A percentile compares a stretch with the other conserved stretches of the same genome.
phyloP scores from a whole-genome alignment of 2,888 invertebrate genomes.

The Mythimna pallens region DNA sequence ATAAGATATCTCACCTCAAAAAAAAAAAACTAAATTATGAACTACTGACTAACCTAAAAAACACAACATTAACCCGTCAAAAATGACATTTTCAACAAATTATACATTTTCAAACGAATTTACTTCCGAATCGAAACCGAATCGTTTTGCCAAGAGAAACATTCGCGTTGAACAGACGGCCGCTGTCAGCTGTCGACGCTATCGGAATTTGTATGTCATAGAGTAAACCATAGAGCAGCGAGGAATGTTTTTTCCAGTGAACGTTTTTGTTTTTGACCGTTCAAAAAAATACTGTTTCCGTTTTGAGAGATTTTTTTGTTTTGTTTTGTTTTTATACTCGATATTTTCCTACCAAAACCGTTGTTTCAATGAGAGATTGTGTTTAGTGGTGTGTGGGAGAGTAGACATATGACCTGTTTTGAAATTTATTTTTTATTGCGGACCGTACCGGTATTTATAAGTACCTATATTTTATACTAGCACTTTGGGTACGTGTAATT shows the following conservation, averaged over 20 bases:
- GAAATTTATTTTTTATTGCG: background rate
- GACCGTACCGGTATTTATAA: too few species aligned
- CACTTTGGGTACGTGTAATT: too few species aligned
- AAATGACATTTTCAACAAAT: background rate
- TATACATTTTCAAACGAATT: background rate
- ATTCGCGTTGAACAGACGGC: background rate
- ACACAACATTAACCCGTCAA: background rate
- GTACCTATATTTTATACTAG: too few species aligned
- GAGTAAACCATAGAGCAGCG: slow-evolving; percentile 6
- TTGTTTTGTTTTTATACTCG: background rate
- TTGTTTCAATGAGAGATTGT: background rate
- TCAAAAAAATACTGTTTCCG: background rate
- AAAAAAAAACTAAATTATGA: background rate
- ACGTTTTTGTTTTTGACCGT: background rate
- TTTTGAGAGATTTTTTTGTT: background rate
- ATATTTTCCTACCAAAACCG: background rate
- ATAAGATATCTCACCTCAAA: too few species aligned
- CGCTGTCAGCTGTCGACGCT: slow-evolving; percentile 1
- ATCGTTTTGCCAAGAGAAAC: background rate
- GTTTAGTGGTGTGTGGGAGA: background rate
- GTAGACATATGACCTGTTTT: background rate
- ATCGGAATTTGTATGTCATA: background rate
- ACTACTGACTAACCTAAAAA: background rate
- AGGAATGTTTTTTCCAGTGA: background rate
- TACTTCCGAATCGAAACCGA: background rate